Evolutionary conservation across 2,888 invertebrate species (phyloP), one percentile per base, ranked within the genome.

Genomic region (Plutella xylostella): DNA sequence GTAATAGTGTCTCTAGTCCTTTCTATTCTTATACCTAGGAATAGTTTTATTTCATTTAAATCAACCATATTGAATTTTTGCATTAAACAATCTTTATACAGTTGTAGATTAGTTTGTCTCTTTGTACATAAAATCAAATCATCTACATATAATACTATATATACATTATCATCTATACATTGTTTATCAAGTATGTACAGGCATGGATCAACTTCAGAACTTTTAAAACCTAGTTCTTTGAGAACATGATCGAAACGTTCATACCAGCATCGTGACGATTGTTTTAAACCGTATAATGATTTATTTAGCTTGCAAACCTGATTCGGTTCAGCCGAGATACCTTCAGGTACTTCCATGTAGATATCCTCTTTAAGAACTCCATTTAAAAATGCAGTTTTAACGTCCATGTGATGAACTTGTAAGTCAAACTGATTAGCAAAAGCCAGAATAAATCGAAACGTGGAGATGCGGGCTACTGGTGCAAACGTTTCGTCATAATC

Each of bases 241-340:
- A 56, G 40, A 14, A 44, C 17, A 30, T 45, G 44, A 17, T 55
- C 54, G 31, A 54, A 54, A n/a, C 38, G 6, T 48, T 54, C 48
- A 47, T 48, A 55, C 53, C 54, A 57, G 28, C 51, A 52, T 9
- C 54, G 43, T 17, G 55, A 46, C 4, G 56, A 47, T 17, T 57
- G 55, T 33, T 57, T 57, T 12, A 55, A 35, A 1, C 54, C 57
- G 40, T 60, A 58, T 19, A 58, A 45, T 14, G 56, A 22, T 45
- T 58, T 57, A 44, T 57, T 55, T 48, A 53, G 42, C 51, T 58
- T 61, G 44, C 59, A 63, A 1, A 58, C 54, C 21, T 53, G 35
- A 45, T 54, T 49, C 20, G 42, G 34, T 40, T 49, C 44, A 34
- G 11, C 4, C 30, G 19, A 20, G 21, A 58, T 18, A 9, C 55